Percentiles rank a stretch among this genome's conserved stretches.
phyloP scores from a whole-genome alignment of 2,113 vertebrate genomes.

The Colius striatus region DNA sequence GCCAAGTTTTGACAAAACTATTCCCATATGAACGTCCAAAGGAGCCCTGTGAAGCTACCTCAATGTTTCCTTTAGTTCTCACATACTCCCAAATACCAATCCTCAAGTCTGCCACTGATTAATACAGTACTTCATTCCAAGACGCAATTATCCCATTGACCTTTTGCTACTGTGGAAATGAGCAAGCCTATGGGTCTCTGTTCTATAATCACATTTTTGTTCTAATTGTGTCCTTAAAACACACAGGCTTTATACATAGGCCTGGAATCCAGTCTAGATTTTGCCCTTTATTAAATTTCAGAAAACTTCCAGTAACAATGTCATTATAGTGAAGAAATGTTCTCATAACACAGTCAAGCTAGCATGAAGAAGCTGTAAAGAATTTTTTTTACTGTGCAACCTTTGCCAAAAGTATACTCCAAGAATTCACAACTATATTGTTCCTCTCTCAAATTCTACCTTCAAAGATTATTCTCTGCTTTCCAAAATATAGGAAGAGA shows the following conservation, averaged over 20 bases:
- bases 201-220: constrained; percentile 48
- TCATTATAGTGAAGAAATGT: constrained; percentile 40
- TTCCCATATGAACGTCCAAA: not conserved
- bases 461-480: not conserved
- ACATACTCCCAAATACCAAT: constrained; percentile 11
- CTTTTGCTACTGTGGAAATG: not conserved
- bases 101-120: constrained; percentile 22
- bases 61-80: constrained; percentile 2
- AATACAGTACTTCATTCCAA: constrained; percentile 41
- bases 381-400: not conserved
- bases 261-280: constrained; percentile 51
- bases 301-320: constrained; percentile 36
- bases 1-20: constrained; percentile 27
- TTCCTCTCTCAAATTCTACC: not conserved
- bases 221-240: constrained; percentile 38
- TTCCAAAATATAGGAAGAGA: not conserved
- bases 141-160: constrained; percentile 53
- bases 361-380: constrained; percentile 32
- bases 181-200: constrained; percentile 18
- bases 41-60: not conserved
- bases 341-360: constrained; percentile 42
- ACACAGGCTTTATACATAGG: constrained; percentile 27
- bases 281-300: constrained; percentile 55
- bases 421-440: not conserved
- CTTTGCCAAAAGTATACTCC: constrained; percentile 25